Evolutionary conservation across 2,797 vertebrate genomes (phyloP).

Genomic region (Hydrocynus forskahlii): DNA sequence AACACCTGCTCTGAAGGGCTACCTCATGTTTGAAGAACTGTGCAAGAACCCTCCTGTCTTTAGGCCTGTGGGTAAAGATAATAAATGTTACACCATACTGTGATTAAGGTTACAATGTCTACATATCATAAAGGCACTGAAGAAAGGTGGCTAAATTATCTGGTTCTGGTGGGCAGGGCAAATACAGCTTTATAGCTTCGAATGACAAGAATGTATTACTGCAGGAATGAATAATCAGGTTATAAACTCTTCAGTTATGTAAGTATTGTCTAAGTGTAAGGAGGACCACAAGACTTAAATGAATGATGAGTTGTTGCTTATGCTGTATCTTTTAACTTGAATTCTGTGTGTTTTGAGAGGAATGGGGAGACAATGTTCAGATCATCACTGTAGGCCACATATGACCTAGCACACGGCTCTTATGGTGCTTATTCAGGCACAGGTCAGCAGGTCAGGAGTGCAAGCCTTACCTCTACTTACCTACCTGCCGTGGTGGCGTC

Average conservation of each 20-base stretch:
- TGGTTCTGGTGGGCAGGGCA: background rate
- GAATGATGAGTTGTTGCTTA: background rate
- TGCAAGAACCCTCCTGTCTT: conserved; percentile 16
- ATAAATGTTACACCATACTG: background rate
- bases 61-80: background rate
- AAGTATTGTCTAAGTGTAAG: background rate
- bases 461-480: conserved; percentile 2
- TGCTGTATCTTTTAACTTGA: conserved; percentile 16
- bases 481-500: conserved; percentile 6
- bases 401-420: background rate
- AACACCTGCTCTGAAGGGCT: conserved; percentile 24
- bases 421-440: background rate
- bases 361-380: conserved; percentile 2
- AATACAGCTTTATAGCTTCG: background rate
- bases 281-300: background rate
- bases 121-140: background rate
- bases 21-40: conserved; percentile 27
- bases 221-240: conserved; percentile 4
- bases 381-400: too few species aligned
- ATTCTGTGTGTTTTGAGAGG: background rate
- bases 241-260: background rate
- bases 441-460: background rate
- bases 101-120: conserved; percentile 2
- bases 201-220: background rate
- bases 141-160: background rate